Evolutionary conservation across 30 jellyfish, hydroid and myxozoan genomes (phyloP).

Genomic region (Turritopsis dohrnii): DNA sequence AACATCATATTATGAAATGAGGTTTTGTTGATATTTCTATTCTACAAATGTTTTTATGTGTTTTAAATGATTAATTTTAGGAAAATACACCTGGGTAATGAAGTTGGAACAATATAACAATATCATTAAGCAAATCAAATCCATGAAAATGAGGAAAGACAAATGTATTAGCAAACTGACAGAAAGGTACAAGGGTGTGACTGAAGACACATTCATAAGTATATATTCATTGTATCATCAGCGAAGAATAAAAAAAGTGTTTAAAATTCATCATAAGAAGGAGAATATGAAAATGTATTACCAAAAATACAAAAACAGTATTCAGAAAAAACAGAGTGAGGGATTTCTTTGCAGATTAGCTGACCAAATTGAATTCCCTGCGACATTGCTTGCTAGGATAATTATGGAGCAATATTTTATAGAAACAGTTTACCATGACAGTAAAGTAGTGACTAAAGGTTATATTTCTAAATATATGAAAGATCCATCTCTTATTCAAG

Average conservation of each 20-base stretch:
- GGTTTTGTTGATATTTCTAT: too few relatives aligned
- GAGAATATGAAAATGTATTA: not conserved
- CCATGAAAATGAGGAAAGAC: not conserved
- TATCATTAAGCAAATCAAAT: not conserved
- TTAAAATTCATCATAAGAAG: conserved; percentile 8
- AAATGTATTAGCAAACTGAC: not conserved
- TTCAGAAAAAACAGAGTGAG: not conserved
- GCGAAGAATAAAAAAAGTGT: not conserved
- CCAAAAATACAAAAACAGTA: not conserved
- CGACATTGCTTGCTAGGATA: conserved; percentile 65
- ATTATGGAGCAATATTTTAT: conserved; percentile 51
- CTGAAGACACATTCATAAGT: conserved; percentile 5
- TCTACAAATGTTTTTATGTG: too few relatives aligned
- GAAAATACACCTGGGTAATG: not conserved
- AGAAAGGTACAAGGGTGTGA: not conserved
- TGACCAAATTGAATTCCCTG: conserved; percentile 69
- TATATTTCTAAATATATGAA: conserved; percentile 40
- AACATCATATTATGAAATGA: too few relatives aligned
- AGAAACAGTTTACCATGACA: not conserved
- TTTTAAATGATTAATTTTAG: not conserved
- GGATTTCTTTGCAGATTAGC: conserved; percentile 21
- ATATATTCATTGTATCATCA: conserved; percentile 8
- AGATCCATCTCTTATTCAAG: conserved; percentile 35
- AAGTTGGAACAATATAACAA: not conserved
- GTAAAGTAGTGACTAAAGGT: conserved; percentile 49